These are phyloP conservation scores for Camelus dromedarius DNA, from an alignment of 2,113 vertebrate species.

Conservation along the genomic window DNA sequence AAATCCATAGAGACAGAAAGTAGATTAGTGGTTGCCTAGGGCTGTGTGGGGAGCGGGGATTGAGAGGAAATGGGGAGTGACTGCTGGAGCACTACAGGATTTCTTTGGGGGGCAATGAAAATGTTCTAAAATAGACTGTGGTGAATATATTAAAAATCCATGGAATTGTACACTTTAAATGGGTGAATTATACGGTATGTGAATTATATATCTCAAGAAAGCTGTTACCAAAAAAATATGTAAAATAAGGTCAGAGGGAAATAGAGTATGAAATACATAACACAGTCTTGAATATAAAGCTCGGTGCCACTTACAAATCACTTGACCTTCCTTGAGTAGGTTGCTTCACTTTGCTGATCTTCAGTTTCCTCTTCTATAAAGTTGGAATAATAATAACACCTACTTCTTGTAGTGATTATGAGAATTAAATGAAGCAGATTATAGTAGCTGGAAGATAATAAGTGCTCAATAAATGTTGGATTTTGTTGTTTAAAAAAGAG, in stretches of 20 bases:
- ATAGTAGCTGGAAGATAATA: neutral
- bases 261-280: neutral
- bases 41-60: neutral
- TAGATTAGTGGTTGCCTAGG: neutral
- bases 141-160: slow-evolving; percentile 2
- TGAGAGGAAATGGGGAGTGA: neutral
- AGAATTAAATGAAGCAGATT: neutral
- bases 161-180: neutral
- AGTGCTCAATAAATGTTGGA: neutral
- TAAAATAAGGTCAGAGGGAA: neutral
- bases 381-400: neutral
- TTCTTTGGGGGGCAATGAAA: neutral
- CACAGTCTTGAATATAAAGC: neutral
- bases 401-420: neutral
- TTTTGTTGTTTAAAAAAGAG: neutral
- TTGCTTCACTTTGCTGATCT: neutral
- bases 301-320: neutral
- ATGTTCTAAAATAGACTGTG: neutral
- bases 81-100: neutral
- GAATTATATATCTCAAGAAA: neutral
- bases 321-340: neutral
- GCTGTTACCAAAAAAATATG: neutral
- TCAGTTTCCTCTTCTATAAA: neutral
- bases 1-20: neutral
- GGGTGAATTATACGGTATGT: neutral